A percentile compares a stretch with the other conserved stretches of the same genome.
phyloP scores from a whole-genome alignment of 2,797 vertebrate species.

The Clarias pachynema region DNA sequence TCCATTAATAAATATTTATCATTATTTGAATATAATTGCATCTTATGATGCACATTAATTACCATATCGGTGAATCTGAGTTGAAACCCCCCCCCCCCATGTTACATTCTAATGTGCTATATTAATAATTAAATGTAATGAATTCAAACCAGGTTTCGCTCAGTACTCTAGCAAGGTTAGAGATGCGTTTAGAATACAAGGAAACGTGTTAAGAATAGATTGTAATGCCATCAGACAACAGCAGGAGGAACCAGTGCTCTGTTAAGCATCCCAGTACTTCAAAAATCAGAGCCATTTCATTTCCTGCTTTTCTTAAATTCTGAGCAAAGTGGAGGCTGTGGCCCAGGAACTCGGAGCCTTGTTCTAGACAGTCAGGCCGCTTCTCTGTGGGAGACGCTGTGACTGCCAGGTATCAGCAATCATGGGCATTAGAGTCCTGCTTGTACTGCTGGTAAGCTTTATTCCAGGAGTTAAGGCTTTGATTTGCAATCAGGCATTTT shows the following conservation, averaged over 20 bases:
- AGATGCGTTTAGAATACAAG: not conserved
- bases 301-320: conserved; percentile 44
- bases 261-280: conserved; percentile 11
- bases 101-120: not conserved
- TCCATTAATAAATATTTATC: no score
- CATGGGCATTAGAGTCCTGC: conserved; percentile 59
- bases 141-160: not conserved
- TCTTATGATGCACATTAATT: not conserved
- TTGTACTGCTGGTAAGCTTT: conserved; percentile 55
- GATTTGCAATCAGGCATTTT: conserved; percentile 60
- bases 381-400: conserved; percentile 48
- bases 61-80: not conserved
- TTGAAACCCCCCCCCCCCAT: not conserved
- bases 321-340: conserved; percentile 45
- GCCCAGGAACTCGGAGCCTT: conserved; percentile 41
- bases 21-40: no score
- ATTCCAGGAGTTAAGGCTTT: conserved; percentile 52
- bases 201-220: not conserved
- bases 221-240: conserved; percentile 36
- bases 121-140: not conserved
- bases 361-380: conserved; percentile 57
- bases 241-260: conserved; percentile 52
- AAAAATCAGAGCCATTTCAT: conserved; percentile 49
- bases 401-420: conserved; percentile 56
- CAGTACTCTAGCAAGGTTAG: not conserved